Base-by-base conservation (phyloP, 2,888 invertebrate genomes). In the Nomada ferruginata region DNA sequence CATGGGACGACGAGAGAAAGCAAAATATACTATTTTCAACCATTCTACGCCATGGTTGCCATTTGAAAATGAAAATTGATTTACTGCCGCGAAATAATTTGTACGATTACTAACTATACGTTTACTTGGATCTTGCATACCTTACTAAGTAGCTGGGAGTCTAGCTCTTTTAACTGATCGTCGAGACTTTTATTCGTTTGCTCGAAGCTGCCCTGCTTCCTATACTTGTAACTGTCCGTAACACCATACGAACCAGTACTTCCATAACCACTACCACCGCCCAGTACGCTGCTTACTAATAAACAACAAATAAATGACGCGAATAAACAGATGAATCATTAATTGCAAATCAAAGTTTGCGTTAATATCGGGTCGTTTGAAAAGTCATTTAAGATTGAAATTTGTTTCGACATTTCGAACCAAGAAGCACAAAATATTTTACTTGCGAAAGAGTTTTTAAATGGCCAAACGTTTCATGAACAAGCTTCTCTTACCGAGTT, bases 141-240 rank as follows among this genome's bases (percentile, higher is more conserved):
- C 93, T 93, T 93, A 89, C 93, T 96, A 94, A 96, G 95, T 92
- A 97, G 96, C 86, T 97, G 97, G 84, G 96, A 97, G 94, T 97
- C 97, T 89, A 97, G 95, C 94, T 97, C 97, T 93, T 97, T 97
- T 89, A 97, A 95, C 94, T 97, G 97, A 94, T 96, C 96, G 93
- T 97, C 97, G 89, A 97, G 95, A 53, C 96, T 96, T 88, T 97
- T 96, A 81, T 96, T 96, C 15, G 96, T 96, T 92, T 96, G 96
- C 94, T 97, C 97, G 94, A 96, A 97, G 85, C 96, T 95, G 88
- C 95, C 95, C 89, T 95, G 95, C 81, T 94, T 94, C 88, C 95
- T 94, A 87, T 93, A 94, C 79, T 93, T 94, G 89, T 95, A 95
- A 69, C 95, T 95, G 89, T 95, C 95, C 83, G 95, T 94, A 59